Evolutionary conservation across 2,888 invertebrate species (phyloP), one percentile per base, ranked within the genome.

Genomic region (Sturmia bella): DNA sequence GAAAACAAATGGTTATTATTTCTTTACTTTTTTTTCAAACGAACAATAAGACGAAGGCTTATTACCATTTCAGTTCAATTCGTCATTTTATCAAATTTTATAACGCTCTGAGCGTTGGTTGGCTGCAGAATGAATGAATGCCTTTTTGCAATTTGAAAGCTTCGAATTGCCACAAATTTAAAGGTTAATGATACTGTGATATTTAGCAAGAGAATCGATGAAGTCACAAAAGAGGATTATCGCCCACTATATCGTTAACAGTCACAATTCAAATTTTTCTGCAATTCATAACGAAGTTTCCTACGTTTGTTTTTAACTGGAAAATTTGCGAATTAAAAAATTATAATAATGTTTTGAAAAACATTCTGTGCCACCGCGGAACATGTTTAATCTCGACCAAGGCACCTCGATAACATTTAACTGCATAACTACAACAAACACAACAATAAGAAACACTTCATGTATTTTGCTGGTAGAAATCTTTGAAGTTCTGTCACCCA

Each of bases 161-260:
- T 37, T 37, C 7, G 37, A 57, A 59, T 39, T 48, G 59, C 21
- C 57, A 13, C 7, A 48, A 45, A 68, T 39, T 70, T 43, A 74
- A 74, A 64, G 54, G 73, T 74, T 48, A 56, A 64, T 37, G 32
- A 54, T 63, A 32, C 13, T 9, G n/a, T 21, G 9, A 32, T 21
- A 37, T 69, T 59, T 48, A 24, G 45, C 2, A 21, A 11, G 1
- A 4, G 17, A 17, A 21, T 48, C n/a, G 6, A 24, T 50, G 39
- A 9, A 50, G 9, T 13, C 59, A 39, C 21, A 50, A 72, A 70
- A 72, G 39, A 48, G 7, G 21, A 48, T 17, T 24, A 21, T 7
- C 12, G n/a, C 3, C 21, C 11, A 39, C 12, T 45, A n/a, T n/a
- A n/a, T n/a, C n/a, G n/a, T 45, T 63, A 11, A 4, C 1, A 39